A percentile compares a stretch with the other conserved stretches of the same genome.
Conservation (phyloP, 1,140 invertebrate genomes). For the Brachionus calyciflorus region DNA sequence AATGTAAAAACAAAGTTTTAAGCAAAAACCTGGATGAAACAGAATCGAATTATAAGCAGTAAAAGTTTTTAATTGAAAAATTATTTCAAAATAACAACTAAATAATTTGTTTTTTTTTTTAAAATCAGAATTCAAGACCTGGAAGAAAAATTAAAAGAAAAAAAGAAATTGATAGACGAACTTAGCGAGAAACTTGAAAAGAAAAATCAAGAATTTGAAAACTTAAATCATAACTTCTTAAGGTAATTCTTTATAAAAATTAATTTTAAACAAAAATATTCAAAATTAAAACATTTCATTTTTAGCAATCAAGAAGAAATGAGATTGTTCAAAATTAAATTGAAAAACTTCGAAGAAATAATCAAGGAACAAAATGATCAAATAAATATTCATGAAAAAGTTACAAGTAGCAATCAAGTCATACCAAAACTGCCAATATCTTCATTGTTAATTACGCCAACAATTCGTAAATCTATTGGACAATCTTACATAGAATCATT, state of each 20-base stretch:
- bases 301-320: constrained; percentile 23
- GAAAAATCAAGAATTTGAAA: constrained; percentile 11
- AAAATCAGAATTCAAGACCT: not conserved
- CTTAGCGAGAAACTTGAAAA: not conserved
- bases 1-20: constrained; percentile 5
- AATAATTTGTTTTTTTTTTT: not conserved
- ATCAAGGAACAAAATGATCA: constrained; percentile 1
- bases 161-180: not conserved
- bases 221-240: not conserved
- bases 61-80: not conserved
- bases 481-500: not conserved
- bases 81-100: not conserved
- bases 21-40: constrained; percentile 5
- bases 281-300: not conserved
- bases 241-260: not conserved
- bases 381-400: not conserved
- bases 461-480: not conserved
- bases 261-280: not conserved
- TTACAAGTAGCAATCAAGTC: not conserved
- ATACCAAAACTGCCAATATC: not conserved
- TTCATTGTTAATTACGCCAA: constrained; percentile 31
- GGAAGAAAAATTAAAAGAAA: not conserved
- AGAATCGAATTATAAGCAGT: not conserved
- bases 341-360: constrained; percentile 17
- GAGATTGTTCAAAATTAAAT: not conserved